phyloP scores from a whole-genome alignment of 2,888 invertebrate genomes.

The Acronicta leporina region DNA sequence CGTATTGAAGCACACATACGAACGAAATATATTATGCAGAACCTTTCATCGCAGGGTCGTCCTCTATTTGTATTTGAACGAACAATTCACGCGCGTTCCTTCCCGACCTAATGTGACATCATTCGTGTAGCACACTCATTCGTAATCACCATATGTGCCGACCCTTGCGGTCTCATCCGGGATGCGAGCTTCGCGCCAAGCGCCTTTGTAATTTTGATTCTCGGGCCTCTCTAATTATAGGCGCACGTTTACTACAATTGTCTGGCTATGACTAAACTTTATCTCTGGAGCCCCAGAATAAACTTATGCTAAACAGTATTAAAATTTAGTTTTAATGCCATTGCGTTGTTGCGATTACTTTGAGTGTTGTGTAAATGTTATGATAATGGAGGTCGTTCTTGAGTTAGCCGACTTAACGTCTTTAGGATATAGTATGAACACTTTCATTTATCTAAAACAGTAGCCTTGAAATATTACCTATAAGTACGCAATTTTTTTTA shows the following conservation, averaged over 20 bases:
- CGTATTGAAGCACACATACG: constrained; percentile 9
- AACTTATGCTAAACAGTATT: constrained; percentile 38
- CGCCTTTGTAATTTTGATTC: constrained; percentile 74
- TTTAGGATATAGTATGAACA: background rate
- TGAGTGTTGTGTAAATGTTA: constrained; percentile 16
- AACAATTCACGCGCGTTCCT: constrained; percentile 19
- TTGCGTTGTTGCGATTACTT: constrained; percentile 25
- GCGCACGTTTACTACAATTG: constrained; percentile 63
- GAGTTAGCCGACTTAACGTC: constrained; percentile 2
- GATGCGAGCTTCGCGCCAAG: constrained; percentile 63
- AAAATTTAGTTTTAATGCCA: constrained; percentile 34
- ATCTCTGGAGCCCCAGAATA: constrained; percentile 34
- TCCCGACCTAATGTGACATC: constrained; percentile 45
- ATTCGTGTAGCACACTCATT: constrained; percentile 56
- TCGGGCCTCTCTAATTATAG: constrained; percentile 66
- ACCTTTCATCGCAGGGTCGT: constrained; percentile 7
- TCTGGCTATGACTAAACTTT: constrained; percentile 57
- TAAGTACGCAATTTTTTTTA: too few relatives aligned
- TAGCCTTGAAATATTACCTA: too few relatives aligned
- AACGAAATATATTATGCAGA: constrained; percentile 15
- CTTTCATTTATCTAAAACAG: too few relatives aligned
- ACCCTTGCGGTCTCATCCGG: constrained; percentile 68
- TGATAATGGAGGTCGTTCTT: constrained; percentile 21
- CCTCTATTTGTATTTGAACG: constrained; percentile 42
- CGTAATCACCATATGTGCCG: constrained; percentile 67